phyloP scores from a whole-genome alignment of 2,888 invertebrate species.

The Anthophora plumipes region DNA sequence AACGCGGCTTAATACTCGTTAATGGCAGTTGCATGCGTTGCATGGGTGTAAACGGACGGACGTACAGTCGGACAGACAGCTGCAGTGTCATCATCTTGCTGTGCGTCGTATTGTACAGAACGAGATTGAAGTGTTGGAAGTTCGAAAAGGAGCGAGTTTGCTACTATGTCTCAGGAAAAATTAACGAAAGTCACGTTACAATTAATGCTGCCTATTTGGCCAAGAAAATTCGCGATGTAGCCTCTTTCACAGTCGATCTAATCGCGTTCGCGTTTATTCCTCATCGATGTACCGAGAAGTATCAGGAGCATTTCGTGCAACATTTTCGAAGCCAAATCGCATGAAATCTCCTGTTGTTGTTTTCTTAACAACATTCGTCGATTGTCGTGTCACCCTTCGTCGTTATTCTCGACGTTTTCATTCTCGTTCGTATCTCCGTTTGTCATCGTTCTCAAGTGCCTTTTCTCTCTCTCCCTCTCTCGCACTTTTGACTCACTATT shows the following conservation, averaged over 20 bases:
- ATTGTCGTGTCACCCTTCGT: slow-evolving; percentile 45
- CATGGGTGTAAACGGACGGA: slow-evolving; percentile 63
- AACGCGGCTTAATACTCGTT: slow-evolving; percentile 44
- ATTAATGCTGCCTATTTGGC: slow-evolving; percentile 54
- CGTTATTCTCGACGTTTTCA: slow-evolving; percentile 51
- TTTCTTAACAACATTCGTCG: slow-evolving; percentile 43
- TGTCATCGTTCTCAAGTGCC: slow-evolving; percentile 64
- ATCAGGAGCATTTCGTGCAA: slow-evolving; percentile 58
- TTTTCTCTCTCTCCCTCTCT: slow-evolving; percentile 52
- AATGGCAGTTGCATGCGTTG: slow-evolving; percentile 58
- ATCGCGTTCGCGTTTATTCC: slow-evolving; percentile 58
- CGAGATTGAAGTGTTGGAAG: slow-evolving; percentile 46
- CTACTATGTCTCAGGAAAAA: slow-evolving; percentile 68
- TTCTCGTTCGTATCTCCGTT: slow-evolving; percentile 42
- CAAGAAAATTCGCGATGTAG: slow-evolving; percentile 70
- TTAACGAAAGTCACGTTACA: slow-evolving; percentile 45
- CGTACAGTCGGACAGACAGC: slow-evolving; percentile 49
- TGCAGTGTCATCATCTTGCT: slow-evolving; percentile 64
- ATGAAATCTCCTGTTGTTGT: slow-evolving; percentile 56
- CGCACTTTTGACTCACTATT: slow-evolving; percentile 47
- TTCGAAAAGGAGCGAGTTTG: slow-evolving; percentile 52
- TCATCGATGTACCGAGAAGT: slow-evolving; percentile 70
- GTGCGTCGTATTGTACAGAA: slow-evolving; percentile 43
- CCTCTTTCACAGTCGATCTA: slow-evolving; percentile 43
- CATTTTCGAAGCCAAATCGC: slow-evolving; percentile 56